Base-by-base conservation (phyloP, 2,888 invertebrate genomes). In the Drosophila fulvimacula region DNA sequence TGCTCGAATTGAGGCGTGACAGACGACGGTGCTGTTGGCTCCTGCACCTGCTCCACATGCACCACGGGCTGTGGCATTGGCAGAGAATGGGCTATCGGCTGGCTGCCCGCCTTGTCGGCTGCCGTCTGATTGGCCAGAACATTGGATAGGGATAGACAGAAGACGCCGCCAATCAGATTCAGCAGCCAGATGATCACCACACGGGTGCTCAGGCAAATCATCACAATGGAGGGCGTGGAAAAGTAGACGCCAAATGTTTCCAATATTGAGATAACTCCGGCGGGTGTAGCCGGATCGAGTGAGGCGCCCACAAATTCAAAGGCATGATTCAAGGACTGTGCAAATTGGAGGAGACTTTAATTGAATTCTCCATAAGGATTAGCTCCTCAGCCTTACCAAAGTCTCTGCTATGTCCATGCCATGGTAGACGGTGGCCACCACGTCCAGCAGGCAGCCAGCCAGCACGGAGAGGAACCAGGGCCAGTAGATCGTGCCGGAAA, bases 161-260 rank as follows among this genome's bases (percentile, higher is more conserved):
- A 92, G 24, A 82, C 78, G 15, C 82, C 73, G n/a, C 91, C 92
- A 42, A 92, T 84, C 6, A 94, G 77, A 69, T 94, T 94, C n/a
- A 94, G 61, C 11, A 93, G 27, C 90, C 94, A 93, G 32, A 94
- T 87, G 1, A 94, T 62, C 3, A 92, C 91, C 44, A 93, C 91
- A 27, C 94, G 92, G 0, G 93, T 93, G 78, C 93, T 93, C 3
- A 94, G 55, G 13, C 93, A 88, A 4, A 93, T 92, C 92, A 94
- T 93, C 10, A 93, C 73, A 88, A 94, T 92, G 0, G 94, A 85
- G 0, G 93, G 91, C 11, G 89, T 86, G 4, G 89, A 61, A 19
- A 91, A 92, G 52, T 91, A 90, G 4, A 82, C 76, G 24, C 90
- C 90, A 59, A 84, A 91, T 1, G 67, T 78, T 6, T 82, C 66